These are phyloP conservation scores for Macropis europaea DNA, from an alignment of 2,888 invertebrate genomes.

Conservation along the genomic window DNA sequence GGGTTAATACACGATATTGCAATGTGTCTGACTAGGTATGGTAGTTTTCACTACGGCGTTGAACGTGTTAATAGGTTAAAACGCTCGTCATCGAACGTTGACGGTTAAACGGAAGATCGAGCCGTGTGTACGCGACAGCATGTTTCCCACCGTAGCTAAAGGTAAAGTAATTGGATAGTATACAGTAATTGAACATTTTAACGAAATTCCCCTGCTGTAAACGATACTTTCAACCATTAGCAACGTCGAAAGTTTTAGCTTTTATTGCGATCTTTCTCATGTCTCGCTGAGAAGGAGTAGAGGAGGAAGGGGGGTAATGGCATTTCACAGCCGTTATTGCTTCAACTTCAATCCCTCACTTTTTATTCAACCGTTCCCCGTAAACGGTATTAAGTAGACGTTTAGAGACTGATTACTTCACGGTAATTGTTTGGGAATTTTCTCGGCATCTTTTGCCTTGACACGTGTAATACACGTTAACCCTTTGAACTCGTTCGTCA, in stretches of 20 bases:
- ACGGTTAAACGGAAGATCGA: neutral
- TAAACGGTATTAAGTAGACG: no score
- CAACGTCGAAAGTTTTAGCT: neutral
- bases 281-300: neutral
- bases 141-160: neutral
- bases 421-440: no score
- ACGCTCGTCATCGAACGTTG: neutral
- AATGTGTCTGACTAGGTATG: no score
- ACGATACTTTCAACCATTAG: neutral
- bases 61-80: neutral
- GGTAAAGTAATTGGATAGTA: neutral
- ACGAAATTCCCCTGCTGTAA: neutral
- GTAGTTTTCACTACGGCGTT: no score
- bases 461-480: no score
- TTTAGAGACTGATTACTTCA: no score
- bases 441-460: no score
- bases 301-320: neutral
- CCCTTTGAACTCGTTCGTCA: no score
- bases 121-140: neutral
- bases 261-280: neutral
- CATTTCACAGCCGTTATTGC: neutral
- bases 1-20: no score
- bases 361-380: no score
- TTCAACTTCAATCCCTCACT: no score
- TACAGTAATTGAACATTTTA: neutral